Base-by-base conservation (phyloP, 2,113 vertebrate genomes). In the Oncorhynchus mykiss region DNA sequence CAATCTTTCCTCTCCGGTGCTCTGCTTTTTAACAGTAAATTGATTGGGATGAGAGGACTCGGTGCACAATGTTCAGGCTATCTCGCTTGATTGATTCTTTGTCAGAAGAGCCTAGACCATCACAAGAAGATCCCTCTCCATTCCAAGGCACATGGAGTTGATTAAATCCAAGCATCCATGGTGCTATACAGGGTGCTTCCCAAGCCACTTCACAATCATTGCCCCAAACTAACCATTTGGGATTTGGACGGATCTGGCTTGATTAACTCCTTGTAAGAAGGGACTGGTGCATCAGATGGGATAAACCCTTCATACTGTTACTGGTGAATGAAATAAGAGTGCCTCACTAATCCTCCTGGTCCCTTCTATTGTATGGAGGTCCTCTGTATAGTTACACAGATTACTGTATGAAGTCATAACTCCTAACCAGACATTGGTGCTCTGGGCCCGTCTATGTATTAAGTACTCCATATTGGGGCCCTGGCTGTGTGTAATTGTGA, bases 151-250 rank as follows among this genome's bases (percentile, higher is more conserved):
- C 51, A 39, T 20, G 29, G 34, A 69, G 70, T 79, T 80, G 48
- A 45, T 71, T 48, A 80, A 83, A 86, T 66, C 78, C 74, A 66
- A 73, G 79, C 75, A 80, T 79, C 71, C 59, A 62, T 86, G 27
- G 27, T 27, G 27, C 27, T 27, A 27, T 27, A 27, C 27, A 27
- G 27, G 27, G 27, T 27, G 27, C 80, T 80, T 77, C 78, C 74
- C 74, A 80, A 62, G 59, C 77, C 31, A 78, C 80, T 76, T 80
- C 66, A 64, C 70, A 71, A 34, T 80, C 34, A 80, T 60, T 48
- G 12, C 22, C 54, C 25, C 62, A 22, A 22, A 18, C 60, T 24
- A 9, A 31, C 39, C 34, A 24, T 34, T 27, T 27, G 25, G 13
- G 57, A 3, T 78, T 62, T 39, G 31, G 9, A 60, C 49, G 73